These are phyloP conservation scores for Drosophila micromelanica DNA, from an alignment of 1,140 invertebrate species.

Conservation along the genomic window DNA sequence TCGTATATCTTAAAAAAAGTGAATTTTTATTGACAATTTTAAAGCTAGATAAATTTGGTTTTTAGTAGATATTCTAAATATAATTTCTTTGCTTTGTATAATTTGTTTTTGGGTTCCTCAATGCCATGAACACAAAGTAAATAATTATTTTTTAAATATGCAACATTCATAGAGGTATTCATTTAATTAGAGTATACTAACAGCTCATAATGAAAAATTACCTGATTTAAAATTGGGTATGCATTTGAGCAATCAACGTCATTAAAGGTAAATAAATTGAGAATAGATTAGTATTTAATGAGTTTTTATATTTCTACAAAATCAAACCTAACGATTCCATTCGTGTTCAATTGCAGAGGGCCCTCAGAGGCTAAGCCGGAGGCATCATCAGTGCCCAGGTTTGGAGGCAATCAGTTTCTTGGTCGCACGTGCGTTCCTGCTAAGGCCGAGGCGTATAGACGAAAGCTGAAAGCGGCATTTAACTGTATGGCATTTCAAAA, in stretches of 20 bases:
- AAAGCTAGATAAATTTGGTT: too few relatives aligned
- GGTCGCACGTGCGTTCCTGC: constrained; percentile 46
- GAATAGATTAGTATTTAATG: constrained; percentile 84
- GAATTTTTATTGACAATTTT: too few relatives aligned
- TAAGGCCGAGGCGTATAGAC: constrained; percentile 15
- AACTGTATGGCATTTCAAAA: constrained; percentile 69
- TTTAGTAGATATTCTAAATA: too few relatives aligned
- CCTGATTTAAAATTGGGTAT: constrained; percentile 21
- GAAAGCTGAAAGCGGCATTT: constrained; percentile 35
- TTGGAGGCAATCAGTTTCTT: constrained; percentile 28
- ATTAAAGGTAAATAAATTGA: constrained; percentile 77
- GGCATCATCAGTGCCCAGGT: constrained; percentile 56
- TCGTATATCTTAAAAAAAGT: too few relatives aligned
- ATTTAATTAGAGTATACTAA: constrained; percentile 3
- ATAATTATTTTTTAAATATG: neutral
- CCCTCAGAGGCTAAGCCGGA: constrained; percentile 39
- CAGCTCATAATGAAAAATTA: constrained; percentile 39
- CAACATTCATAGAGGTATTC: too few relatives aligned
- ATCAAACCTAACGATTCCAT: constrained; percentile 66
- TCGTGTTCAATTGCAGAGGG: constrained; percentile 67
- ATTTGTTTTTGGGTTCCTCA: too few relatives aligned
- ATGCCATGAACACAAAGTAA: too few relatives aligned
- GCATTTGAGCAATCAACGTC: constrained; percentile 51
- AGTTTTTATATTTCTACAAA: constrained; percentile 67
- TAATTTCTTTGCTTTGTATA: too few relatives aligned